These are phyloP conservation scores for Lasaia peninsularis DNA, from an alignment of 1,140 invertebrate genomes.

Conservation along the genomic window DNA sequence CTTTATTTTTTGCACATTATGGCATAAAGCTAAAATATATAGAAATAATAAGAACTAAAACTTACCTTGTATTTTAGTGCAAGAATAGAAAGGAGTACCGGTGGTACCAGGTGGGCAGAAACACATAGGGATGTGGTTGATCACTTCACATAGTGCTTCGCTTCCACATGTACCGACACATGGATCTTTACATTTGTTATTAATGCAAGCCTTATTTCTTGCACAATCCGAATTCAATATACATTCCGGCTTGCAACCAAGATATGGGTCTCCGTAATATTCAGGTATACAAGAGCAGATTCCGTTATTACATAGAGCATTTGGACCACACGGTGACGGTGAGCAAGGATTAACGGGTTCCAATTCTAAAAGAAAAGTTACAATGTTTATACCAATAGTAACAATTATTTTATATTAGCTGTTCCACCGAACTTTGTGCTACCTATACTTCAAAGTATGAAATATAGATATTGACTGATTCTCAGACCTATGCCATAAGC, in stretches of 20 bases:
- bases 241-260: conserved; percentile 83
- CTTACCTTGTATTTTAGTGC: conserved; percentile 70
- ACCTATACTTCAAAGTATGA: too few species aligned
- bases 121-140: conserved; percentile 87
- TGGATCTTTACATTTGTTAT: conserved; percentile 85
- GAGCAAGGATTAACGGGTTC: conserved; percentile 78
- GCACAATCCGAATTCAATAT: conserved; percentile 83
- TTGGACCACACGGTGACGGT: conserved; percentile 83
- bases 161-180: conserved; percentile 86
- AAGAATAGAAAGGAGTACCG: conserved; percentile 87
- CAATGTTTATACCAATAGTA: too few species aligned
- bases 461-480: too few species aligned
- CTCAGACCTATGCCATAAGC: too few species aligned
- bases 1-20: too few species aligned
- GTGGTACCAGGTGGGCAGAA: conserved; percentile 81
- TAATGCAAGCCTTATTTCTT: conserved; percentile 82
- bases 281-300: conserved; percentile 82
- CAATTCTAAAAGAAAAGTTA: conserved; percentile 52
- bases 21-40: too few species aligned
- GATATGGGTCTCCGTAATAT: conserved; percentile 80
- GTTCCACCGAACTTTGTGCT: too few species aligned
- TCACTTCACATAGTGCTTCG: conserved; percentile 85
- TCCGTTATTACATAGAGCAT: conserved; percentile 79
- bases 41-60: too few species aligned
- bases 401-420: too few species aligned